A percentile compares a stretch with the other conserved stretches of the same genome.
Evolutionary conservation across 1,140 invertebrate genomes (phyloP).

Genomic region (Drosophila gunungcola): DNA sequence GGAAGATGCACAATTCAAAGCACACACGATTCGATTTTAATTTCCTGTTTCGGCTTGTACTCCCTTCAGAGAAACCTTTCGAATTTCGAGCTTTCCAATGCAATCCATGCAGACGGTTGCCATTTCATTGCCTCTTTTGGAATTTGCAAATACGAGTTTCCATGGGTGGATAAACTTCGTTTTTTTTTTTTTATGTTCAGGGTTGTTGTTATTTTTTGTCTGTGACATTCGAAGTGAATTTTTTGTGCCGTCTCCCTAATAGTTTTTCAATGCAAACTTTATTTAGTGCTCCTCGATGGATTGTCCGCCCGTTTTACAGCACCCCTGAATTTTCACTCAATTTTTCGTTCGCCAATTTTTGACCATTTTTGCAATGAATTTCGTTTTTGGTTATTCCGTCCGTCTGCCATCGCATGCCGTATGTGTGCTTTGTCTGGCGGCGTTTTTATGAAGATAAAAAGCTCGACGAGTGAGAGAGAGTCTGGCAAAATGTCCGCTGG

Average conservation of each 20-base stretch:
- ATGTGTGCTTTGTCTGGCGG: slow-evolving; percentile 52
- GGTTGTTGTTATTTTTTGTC: slow-evolving; percentile 38
- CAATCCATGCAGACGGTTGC: slow-evolving; percentile 9
- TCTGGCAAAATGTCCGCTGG: slow-evolving; percentile 46
- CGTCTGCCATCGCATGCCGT: slow-evolving; percentile 13
- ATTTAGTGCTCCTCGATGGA: slow-evolving; percentile 60
- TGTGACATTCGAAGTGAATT: slow-evolving; percentile 60
- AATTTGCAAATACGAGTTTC: slow-evolving; percentile 58
- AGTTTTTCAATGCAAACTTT: slow-evolving; percentile 70
- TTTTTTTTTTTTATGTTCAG: slow-evolving; percentile 3
- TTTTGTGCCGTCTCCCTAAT: slow-evolving; percentile 54
- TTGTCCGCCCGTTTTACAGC: slow-evolving; percentile 22
- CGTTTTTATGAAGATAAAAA: slow-evolving; percentile 82
- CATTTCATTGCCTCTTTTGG: slow-evolving; percentile 45
- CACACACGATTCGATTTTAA: slow-evolving; percentile 71
- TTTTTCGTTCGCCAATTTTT: slow-evolving; percentile 63
- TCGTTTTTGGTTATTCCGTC: slow-evolving; percentile 27
- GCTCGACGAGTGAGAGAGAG: slow-evolving; percentile 58
- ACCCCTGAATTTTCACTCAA: slow-evolving; percentile 52
- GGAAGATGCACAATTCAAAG: slow-evolving; percentile 31
- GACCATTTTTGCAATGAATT: slow-evolving; percentile 73
- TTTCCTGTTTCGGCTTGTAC: slow-evolving; percentile 70
- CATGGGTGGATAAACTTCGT: slow-evolving; percentile 33
- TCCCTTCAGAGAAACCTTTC: slow-evolving; percentile 7
- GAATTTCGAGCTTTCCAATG: slow-evolving; percentile 1